Evolutionary conservation across 1,140 invertebrate genomes (phyloP).

Genomic region (Melipona quadrifasciata): DNA sequence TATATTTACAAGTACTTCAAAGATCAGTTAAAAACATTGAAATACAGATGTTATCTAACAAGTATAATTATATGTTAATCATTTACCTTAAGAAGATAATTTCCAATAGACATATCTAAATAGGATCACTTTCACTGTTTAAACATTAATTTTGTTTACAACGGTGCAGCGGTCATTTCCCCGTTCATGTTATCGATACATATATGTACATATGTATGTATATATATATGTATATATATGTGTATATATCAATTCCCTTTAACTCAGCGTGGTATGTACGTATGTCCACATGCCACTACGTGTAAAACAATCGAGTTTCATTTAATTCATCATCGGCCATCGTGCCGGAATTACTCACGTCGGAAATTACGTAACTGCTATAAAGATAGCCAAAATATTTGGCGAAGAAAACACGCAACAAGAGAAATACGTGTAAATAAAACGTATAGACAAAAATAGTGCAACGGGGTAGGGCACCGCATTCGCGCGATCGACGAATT

Average conservation of each 20-base stretch:
- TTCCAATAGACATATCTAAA: slow-evolving; percentile 51
- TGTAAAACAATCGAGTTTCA: slow-evolving; percentile 58
- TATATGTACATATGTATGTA: too few relatives aligned
- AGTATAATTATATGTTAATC: not conserved
- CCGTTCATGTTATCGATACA: slow-evolving; percentile 12
- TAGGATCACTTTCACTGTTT: slow-evolving; percentile 43
- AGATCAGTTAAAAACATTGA: not conserved
- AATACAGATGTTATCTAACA: not conserved
- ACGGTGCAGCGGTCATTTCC: slow-evolving; percentile 5
- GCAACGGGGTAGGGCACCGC: slow-evolving; percentile 62
- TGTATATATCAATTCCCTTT: slow-evolving; percentile 49
- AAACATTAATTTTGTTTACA: slow-evolving; percentile 57
- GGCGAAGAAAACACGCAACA: slow-evolving; percentile 69
- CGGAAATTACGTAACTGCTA: slow-evolving; percentile 73
- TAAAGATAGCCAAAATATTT: slow-evolving; percentile 72
- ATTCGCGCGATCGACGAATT: slow-evolving; percentile 51
- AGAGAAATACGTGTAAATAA: slow-evolving; percentile 66
- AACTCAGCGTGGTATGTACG: slow-evolving; percentile 35
- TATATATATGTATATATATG: too few relatives aligned
- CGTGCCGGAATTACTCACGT: slow-evolving; percentile 57
- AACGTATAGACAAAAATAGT: slow-evolving; percentile 73
- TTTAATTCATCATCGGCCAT: slow-evolving; percentile 62
- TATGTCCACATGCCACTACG: slow-evolving; percentile 40
- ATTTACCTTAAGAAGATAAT: slow-evolving; percentile 52
- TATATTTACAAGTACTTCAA: not conserved